phyloP scores from a whole-genome alignment of 2,888 invertebrate genomes.

The Cephus pulcher region DNA sequence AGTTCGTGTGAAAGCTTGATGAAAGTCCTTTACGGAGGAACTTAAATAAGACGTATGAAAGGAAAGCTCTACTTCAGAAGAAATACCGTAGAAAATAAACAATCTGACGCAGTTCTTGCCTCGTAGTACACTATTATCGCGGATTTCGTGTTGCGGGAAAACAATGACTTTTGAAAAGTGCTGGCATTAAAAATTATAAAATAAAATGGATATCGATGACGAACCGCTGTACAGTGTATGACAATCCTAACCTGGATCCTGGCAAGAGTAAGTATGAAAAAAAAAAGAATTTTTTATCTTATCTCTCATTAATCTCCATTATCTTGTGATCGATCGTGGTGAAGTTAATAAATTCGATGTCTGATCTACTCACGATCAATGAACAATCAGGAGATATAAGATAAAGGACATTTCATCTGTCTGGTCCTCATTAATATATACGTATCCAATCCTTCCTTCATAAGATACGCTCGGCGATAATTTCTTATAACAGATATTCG shows the following conservation, averaged over 20 bases:
- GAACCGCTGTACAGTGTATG: neutral
- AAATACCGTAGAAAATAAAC: neutral
- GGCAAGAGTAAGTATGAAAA: neutral
- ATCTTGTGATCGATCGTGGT: neutral
- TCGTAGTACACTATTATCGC: neutral
- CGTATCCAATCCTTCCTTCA: conserved; percentile 7
- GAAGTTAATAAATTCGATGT: neutral
- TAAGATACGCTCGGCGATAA: conserved; percentile 22
- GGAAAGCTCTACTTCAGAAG: neutral
- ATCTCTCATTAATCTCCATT: neutral
- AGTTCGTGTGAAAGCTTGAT: conserved; percentile 46
- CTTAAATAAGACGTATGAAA: neutral
- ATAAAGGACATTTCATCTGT: conserved; percentile 28
- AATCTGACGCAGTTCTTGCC: neutral
- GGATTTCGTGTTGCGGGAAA: neutral
- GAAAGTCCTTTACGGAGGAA: conserved; percentile 34
- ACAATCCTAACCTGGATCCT: neutral
- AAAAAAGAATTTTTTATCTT: neutral
- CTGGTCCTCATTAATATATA: conserved; percentile 22
- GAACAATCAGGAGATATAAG: conserved; percentile 22
- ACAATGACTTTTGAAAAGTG: neutral
- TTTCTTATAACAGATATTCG: conserved; percentile 3
- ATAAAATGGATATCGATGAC: neutral
- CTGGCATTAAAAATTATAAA: neutral
- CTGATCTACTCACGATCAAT: neutral